A percentile compares a stretch with the other conserved stretches of the same genome.
phyloP scores from a whole-genome alignment of 1,140 invertebrate species.

The Anagrus nilaparvatae region DNA sequence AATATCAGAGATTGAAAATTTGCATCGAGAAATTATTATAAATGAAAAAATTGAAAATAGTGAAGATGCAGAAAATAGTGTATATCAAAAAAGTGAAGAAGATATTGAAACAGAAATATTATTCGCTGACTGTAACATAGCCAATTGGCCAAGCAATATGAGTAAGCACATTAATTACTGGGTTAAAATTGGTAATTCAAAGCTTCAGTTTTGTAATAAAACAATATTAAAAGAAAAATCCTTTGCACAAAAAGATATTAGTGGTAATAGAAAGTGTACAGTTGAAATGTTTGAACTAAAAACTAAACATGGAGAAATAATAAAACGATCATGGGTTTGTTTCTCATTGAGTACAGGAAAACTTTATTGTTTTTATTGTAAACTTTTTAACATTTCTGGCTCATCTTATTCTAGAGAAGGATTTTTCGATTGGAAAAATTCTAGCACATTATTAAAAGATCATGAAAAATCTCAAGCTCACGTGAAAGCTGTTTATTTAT shows the following conservation, averaged over 20 bases:
- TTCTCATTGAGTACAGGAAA: neutral
- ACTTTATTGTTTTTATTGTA: too few relatives aligned
- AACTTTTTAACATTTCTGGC: too few relatives aligned
- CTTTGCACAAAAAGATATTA: neutral
- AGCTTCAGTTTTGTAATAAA: neutral
- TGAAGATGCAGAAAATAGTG: neutral
- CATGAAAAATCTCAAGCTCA: too few relatives aligned
- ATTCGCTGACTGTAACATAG: neutral
- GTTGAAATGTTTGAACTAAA: neutral
- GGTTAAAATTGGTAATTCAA: neutral
- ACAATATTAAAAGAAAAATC: neutral
- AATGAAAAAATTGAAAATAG: too few relatives aligned
- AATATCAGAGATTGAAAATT: too few relatives aligned
- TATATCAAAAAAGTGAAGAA: neutral
- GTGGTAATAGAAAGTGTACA: neutral
- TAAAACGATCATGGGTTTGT: neutral
- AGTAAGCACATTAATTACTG: neutral
- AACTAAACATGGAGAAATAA: neutral
- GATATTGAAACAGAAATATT: neutral
- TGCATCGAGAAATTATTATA: too few relatives aligned
- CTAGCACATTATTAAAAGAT: too few relatives aligned
- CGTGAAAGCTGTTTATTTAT: too few relatives aligned
- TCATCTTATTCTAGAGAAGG: too few relatives aligned
- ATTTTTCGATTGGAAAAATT: too few relatives aligned
- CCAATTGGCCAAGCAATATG: neutral